Base-by-base conservation (phyloP, 2,113 vertebrate species). In the Aspiorhynchus laticeps region DNA sequence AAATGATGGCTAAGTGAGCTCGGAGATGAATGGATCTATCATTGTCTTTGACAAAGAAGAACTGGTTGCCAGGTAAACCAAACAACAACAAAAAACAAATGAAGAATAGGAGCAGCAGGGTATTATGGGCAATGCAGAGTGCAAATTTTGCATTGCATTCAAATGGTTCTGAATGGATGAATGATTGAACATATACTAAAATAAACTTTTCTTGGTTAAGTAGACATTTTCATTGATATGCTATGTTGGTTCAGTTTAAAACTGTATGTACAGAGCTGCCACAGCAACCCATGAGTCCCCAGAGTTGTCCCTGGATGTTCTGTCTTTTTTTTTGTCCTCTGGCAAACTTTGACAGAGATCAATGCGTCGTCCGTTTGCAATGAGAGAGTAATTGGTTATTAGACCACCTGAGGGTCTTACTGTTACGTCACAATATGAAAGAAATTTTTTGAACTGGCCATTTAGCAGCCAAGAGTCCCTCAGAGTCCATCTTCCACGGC, bases 311-410 rank as follows among this genome's bases (percentile, higher is more conserved):
- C 26, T 51, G 65, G 76, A 36, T 28, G 7, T 7, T 10, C 14
- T 76, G 63, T 69, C 11, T 79, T 21, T 61, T 53, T 8, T 53
- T 84, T 67, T 38, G 26, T 24, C 46, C 77, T 19, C 31, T 80
- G 48, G 87, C 75, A 63, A 86, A 76, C 56, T 74, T 74, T 80
- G 80, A 85, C 79, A 76, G 19, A 83, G 83, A 87, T 59, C 77
- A 83, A 84, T 84, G 80, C 14, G 14, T 87, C 26, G 2, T 65
- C 79, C 46, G 36, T 36, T 84, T 43, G 38, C 83, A 84, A 67
- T 88, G 43, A 87, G 26, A 77, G 74, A 51, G 63, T 26, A 88
- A 87, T 17, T 38, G n/a, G 67, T 87, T 88, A 85, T 82, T 84
- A 71, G 14, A 88, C 51, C 61, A 77, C 86, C 53, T 24, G n/a